phyloP scores from a whole-genome alignment of 1,140 invertebrate species.

The Drosophila repleta region DNA sequence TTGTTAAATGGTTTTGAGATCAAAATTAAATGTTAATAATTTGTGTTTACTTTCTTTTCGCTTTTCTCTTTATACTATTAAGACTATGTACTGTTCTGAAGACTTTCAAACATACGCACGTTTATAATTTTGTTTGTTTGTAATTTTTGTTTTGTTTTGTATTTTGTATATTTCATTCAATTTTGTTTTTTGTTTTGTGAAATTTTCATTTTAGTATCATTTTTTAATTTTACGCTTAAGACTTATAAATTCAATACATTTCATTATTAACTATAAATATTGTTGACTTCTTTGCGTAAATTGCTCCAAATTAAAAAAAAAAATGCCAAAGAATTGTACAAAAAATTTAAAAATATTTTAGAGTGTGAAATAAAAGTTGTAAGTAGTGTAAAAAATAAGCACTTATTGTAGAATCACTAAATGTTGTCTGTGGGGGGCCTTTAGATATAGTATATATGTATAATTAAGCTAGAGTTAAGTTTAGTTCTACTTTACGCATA shows the following conservation, averaged over 20 bases:
- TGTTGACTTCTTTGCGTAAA: constrained; percentile 61
- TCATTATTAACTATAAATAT: constrained; percentile 68
- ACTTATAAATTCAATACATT: constrained; percentile 80
- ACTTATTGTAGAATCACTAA: constrained; percentile 81
- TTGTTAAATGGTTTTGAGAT: constrained; percentile 65
- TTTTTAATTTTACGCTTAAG: constrained; percentile 48
- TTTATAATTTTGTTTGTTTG: constrained; percentile 41
- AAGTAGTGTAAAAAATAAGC: constrained; percentile 55
- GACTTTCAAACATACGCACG: constrained; percentile 53
- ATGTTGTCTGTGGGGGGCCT: constrained; percentile 59
- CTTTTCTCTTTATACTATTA: constrained; percentile 48
- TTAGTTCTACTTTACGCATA: constrained; percentile 53
- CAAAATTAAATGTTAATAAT: constrained; percentile 76
- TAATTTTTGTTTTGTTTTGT: constrained; percentile 25
- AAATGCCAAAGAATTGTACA: constrained; percentile 65
- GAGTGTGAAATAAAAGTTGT: constrained; percentile 57
- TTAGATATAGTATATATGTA: constrained; percentile 31
- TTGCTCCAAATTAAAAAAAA: constrained; percentile 58
- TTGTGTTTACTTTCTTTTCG: constrained; percentile 25
- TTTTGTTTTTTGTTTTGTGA: constrained; percentile 35
- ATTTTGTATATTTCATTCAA: constrained; percentile 59
- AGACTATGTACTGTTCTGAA: constrained; percentile 69
- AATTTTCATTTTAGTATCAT: constrained; percentile 36
- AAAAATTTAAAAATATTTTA: constrained; percentile 38
- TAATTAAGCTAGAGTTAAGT: constrained; percentile 76